A percentile compares a stretch with the other conserved stretches of the same genome.
These are phyloP conservation scores for Neopelma chrysocephalum DNA, from an alignment of 2,797 vertebrate genomes.

Conservation along the genomic window DNA sequence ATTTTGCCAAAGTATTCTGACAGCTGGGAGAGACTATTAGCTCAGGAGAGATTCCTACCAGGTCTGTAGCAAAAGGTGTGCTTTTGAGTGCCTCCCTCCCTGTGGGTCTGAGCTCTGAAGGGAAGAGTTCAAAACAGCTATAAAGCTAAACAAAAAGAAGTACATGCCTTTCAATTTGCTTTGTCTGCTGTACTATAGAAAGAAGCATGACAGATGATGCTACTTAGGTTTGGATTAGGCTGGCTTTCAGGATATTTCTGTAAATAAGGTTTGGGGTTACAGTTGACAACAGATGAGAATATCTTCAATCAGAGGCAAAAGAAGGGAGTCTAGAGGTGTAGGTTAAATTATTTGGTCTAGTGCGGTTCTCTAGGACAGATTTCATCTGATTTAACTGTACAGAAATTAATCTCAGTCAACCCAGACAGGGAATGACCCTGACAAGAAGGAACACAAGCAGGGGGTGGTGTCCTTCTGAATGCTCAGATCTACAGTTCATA, in stretches of 20 bases:
- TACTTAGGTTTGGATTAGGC: conserved; percentile 4
- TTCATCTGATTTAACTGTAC: not conserved
- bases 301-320: not conserved
- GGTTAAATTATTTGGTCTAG: not conserved
- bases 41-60: not conserved
- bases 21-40: not conserved
- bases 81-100: not conserved
- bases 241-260: not conserved
- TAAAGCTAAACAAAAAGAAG: not conserved
- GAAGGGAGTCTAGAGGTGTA: not conserved
- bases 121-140: not conserved
- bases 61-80: not conserved
- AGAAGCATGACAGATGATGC: not conserved
- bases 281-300: not conserved
- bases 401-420: not conserved
- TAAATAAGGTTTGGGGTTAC: not conserved
- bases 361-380: not conserved
- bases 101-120: not conserved
- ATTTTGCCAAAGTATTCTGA: not conserved
- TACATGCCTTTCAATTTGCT: not conserved
- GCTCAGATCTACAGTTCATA: not conserved
- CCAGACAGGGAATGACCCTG: conserved; percentile 25
- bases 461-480: conserved; percentile 1
- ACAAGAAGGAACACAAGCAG: not conserved
- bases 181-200: not conserved